phyloP scores from a whole-genome alignment of 2,888 invertebrate genomes.

The Tyria jacobaeae region DNA sequence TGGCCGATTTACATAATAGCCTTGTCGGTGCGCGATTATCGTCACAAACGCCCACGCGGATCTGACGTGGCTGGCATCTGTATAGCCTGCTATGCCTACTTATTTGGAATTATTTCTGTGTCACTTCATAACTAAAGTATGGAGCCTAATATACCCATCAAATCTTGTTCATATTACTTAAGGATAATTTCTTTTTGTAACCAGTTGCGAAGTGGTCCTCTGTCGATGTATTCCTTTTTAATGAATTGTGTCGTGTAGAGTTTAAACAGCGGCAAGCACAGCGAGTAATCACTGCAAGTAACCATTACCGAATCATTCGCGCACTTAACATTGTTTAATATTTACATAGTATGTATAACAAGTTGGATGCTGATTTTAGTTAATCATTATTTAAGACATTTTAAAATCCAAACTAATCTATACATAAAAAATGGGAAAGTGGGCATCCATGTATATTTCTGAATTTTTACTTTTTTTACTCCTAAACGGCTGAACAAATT shows the following conservation, averaged over 20 bases:
- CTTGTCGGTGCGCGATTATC: conserved; percentile 74
- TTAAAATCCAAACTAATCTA: too few relatives aligned
- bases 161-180: too few relatives aligned
- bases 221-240: too few relatives aligned
- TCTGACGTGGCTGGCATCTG: conserved; percentile 37
- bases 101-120: conserved; percentile 2
- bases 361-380: background rate
- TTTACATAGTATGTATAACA: background rate
- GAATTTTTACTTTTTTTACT: too few relatives aligned
- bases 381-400: too few relatives aligned
- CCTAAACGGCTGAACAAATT: too few relatives aligned
- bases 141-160: too few relatives aligned
- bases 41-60: conserved; percentile 65
- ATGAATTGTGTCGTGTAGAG: background rate
- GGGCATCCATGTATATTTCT: too few relatives aligned
- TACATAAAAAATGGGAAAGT: too few relatives aligned
- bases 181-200: too few relatives aligned
- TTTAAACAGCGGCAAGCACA: background rate
- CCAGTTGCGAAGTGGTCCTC: too few relatives aligned
- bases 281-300: background rate
- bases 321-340: background rate
- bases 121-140: too few relatives aligned
- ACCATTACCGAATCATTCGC: background rate
- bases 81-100: conserved; percentile 36
- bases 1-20: conserved; percentile 82